Percentiles rank a stretch among this genome's conserved stretches.
phyloP scores from a whole-genome alignment of 2,888 invertebrate genomes.

The Melanargia galathea region DNA sequence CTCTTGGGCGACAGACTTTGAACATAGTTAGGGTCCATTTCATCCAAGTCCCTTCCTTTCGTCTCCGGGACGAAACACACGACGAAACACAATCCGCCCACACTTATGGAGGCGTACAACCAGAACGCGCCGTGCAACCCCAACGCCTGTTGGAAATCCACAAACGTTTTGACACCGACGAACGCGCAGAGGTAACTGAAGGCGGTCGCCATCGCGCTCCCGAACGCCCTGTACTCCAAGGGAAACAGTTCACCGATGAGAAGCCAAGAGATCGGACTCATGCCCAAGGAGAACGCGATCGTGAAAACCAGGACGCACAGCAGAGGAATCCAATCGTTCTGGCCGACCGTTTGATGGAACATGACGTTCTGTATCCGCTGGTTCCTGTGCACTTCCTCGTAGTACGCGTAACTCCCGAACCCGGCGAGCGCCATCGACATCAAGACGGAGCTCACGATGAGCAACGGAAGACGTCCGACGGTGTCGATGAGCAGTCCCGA shows the following conservation, averaged over 20 bases:
- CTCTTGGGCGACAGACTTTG: constrained; percentile 74
- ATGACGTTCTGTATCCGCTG: constrained; percentile 77
- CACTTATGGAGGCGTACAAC: constrained; percentile 92
- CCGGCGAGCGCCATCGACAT: constrained; percentile 94
- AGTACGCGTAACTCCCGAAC: constrained; percentile 92
- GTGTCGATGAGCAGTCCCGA: constrained; percentile 93
- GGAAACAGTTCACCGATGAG: constrained; percentile 92
- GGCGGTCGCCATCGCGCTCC: constrained; percentile 92
- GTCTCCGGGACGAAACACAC: constrained; percentile 95
- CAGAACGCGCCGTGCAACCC: constrained; percentile 93
- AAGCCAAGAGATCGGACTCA: constrained; percentile 94
- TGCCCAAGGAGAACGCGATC: constrained; percentile 92
- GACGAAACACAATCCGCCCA: constrained; percentile 91
- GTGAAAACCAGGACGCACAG: constrained; percentile 92
- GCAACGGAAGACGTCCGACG: constrained; percentile 90
- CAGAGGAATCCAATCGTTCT: constrained; percentile 91
- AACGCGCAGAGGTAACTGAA: constrained; percentile 94
- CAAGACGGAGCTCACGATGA: constrained; percentile 91
- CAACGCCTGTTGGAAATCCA: constrained; percentile 89
- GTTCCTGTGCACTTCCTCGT: constrained; percentile 85
- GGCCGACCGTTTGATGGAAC: constrained; percentile 80
- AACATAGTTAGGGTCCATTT: constrained; percentile 89
- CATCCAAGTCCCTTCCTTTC: constrained; percentile 93
- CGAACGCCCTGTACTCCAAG: constrained; percentile 91
- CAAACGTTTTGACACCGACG: constrained; percentile 92